Evolutionary conservation across 2,888 invertebrate genomes (phyloP).

Genomic region (Lepidocyrtoides sp.): DNA sequence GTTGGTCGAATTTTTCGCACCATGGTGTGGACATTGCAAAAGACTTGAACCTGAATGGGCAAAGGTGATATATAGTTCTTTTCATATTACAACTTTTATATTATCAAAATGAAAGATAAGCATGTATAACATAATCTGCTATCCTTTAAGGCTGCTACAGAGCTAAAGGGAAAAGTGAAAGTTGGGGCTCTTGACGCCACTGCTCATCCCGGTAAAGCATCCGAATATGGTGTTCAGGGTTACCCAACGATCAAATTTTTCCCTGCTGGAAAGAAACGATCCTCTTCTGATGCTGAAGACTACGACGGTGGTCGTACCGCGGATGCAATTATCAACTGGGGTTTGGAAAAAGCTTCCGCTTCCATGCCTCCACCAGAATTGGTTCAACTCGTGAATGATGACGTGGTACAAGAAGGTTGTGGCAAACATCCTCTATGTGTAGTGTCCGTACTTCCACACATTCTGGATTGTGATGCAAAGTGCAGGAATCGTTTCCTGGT

Average conservation of each 20-base stretch:
- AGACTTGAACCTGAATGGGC: conserved; percentile 98
- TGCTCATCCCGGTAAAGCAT: conserved; percentile 93
- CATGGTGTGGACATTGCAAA: conserved; percentile 97
- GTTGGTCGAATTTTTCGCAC: conserved; percentile 99
- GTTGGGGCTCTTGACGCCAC: conserved; percentile 99
- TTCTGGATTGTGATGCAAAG: conserved; percentile 97
- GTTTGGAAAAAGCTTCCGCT: conserved; percentile 92
- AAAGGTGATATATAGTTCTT: too few species aligned
- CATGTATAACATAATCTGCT: too few species aligned
- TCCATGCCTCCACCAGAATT: conserved; percentile 97
- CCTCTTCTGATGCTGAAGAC: conserved; percentile 89
- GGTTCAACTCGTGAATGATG: conserved; percentile 89
- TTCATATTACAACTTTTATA: too few species aligned
- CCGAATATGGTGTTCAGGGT: conserved; percentile 93
- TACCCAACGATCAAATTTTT: conserved; percentile 99
- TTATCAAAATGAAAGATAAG: too few species aligned
- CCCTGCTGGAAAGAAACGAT: conserved; percentile 90
- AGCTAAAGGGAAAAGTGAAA: conserved; percentile 98
- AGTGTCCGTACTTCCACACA: conserved; percentile 96
- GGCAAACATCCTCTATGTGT: conserved; percentile 96
- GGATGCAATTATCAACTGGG: conserved; percentile 91
- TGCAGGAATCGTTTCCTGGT: conserved; percentile 95
- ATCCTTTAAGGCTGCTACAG: conserved; percentile 91
- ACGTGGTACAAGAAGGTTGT: conserved; percentile 92
- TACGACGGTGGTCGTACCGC: conserved; percentile 95